Conservation (phyloP, 1,140 invertebrate species). For the Acromyrmex charruanus region DNA sequence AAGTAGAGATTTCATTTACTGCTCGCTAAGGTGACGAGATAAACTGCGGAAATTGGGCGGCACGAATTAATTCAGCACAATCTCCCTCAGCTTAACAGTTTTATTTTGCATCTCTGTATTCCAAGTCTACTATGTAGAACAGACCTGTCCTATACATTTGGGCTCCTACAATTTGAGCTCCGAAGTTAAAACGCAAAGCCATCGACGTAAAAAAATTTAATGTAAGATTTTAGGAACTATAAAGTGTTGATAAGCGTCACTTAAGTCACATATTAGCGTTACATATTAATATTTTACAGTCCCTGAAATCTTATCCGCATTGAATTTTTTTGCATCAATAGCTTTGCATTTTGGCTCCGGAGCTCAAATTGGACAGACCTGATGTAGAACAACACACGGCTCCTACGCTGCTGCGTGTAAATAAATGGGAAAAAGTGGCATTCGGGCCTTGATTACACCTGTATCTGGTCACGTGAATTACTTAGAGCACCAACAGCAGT, state of each 20-base stretch:
- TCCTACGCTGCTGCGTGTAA: slow-evolving; percentile 62
- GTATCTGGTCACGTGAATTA: slow-evolving; percentile 71
- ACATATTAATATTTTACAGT: too few species aligned
- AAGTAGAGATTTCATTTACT: slow-evolving; percentile 26
- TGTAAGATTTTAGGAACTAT: too few species aligned
- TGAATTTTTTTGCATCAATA: too few species aligned
- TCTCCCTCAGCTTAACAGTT: slow-evolving; percentile 16
- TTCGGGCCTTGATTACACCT: slow-evolving; percentile 76
- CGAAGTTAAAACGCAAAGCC: too few species aligned
- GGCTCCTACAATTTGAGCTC: too few species aligned
- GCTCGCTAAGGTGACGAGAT: slow-evolving; percentile 8
- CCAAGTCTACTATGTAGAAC: slow-evolving; percentile 7
- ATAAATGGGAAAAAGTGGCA: slow-evolving; percentile 72
- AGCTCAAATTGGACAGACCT: too few species aligned
- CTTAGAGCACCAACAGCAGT: slow-evolving; percentile 67
- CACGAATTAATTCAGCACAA: slow-evolving; percentile 64
- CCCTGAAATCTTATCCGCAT: too few species aligned
- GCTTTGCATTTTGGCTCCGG: too few species aligned
- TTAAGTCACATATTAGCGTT: too few species aligned
- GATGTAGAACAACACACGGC: background rate
- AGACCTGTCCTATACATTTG: too few species aligned
- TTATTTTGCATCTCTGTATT: background rate
- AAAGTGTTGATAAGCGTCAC: too few species aligned
- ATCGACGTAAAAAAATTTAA: too few species aligned
- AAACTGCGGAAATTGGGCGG: slow-evolving; percentile 66